Conservation (phyloP, 2,797 vertebrate genomes). For the Gorsachius magnificus region DNA sequence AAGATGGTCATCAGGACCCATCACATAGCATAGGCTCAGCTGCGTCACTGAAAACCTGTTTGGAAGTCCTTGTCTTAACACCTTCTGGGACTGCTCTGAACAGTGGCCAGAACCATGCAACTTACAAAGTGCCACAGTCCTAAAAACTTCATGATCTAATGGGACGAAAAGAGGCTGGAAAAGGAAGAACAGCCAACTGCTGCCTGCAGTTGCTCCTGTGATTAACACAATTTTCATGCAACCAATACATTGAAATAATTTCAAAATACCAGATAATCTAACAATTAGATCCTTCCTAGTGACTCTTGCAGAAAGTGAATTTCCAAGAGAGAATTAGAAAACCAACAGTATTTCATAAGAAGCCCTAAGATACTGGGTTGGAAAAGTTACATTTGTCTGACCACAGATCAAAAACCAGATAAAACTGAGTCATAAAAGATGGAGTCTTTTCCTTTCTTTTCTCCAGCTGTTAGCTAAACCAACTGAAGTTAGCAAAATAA, state of each 20-base stretch:
- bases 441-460: neutral
- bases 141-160: neutral
- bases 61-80: neutral
- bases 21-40: neutral
- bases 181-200: neutral
- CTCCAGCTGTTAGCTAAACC: neutral
- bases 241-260: neutral
- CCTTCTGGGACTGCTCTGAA: neutral
- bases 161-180: neutral
- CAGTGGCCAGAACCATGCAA: neutral
- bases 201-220: neutral
- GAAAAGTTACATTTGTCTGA: neutral
- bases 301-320: neutral
- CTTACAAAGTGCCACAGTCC: neutral
- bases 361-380: neutral
- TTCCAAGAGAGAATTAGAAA: neutral
- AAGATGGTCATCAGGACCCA: neutral
- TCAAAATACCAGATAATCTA: neutral
- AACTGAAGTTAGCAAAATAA: neutral
- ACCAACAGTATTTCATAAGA: neutral
- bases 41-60: neutral
- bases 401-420: neutral
- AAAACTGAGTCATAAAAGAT: neutral
- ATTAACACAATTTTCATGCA: neutral
- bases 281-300: neutral